Evolutionary conservation across 2,888 invertebrate species (phyloP), one percentile per base, ranked within the genome.

Genomic region (Drosophila affinis): DNA sequence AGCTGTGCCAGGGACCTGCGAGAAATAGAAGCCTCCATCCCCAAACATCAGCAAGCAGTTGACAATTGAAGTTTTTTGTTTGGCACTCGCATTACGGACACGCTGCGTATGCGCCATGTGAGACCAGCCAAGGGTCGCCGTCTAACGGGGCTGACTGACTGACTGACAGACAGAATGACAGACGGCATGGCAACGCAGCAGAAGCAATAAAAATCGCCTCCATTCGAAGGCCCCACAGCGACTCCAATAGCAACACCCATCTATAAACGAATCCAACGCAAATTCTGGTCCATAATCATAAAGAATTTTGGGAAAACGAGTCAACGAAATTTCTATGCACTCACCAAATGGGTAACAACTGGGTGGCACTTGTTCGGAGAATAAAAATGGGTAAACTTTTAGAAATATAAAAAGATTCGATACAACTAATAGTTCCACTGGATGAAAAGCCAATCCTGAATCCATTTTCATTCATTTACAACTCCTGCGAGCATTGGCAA

Each of bases 41-140:
- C 51, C 56, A 34, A 60, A 47, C 58, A 64, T 52, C 59, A 59
- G 62, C 53, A 64, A 59, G 62, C 53, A 64, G 75, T 70, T 84
- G 84, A 70, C 76, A 80, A 78, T 79, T 69, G 78, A 75, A 78
- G 71, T 79, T 79, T 77, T 39, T 62, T 55, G 65, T 62, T 67
- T 68, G 74, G 29, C 69, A 62, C 74, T 84, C 74, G 63, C 49
- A 70, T 83, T 75, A 68, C 82, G 14, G 6, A 10, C 55, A 55
- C 69, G 69, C 62, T 72, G 67, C 79, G 79, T 83, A 76, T 87
- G 64, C 79, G 81, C 72, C 81, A 84, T 72, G 75, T 68, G 69
- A 74, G 71, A 49, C 44, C 24, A 27, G 34, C 18, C 32, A 27
- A n/a, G 18, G 21, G 51, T 44, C 46, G 44, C 45, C 17, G n/a